Percentiles rank a stretch among this genome's conserved stretches.
Conservation (phyloP, 2,797 vertebrate genomes). For the Halcyon badia region DNA sequence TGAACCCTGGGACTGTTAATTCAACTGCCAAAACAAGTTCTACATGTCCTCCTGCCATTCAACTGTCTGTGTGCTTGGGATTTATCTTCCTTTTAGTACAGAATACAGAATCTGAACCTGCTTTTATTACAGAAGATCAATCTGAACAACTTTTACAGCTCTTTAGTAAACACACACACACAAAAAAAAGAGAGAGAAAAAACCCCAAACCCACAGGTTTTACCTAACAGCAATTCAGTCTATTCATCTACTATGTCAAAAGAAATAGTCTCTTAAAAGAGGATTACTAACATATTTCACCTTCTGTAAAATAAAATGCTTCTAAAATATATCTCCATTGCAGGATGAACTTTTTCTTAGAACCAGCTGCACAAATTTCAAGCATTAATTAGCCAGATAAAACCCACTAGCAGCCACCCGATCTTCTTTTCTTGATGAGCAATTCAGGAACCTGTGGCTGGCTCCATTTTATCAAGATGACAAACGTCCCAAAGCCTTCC, state of each 20-base stretch:
- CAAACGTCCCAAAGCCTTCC: background rate
- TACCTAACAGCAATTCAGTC: background rate
- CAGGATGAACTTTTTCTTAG: background rate
- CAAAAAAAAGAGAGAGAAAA: fast-evolving
- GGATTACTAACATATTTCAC: background rate
- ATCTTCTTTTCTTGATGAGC: background rate
- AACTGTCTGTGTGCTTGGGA: background rate
- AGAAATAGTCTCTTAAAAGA: background rate
- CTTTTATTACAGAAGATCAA: background rate
- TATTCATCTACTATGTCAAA: background rate
- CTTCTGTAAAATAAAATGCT: background rate
- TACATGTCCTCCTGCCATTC: background rate
- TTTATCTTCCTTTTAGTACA: background rate
- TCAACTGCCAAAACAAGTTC: background rate
- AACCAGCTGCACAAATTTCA: background rate
- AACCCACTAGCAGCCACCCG: background rate
- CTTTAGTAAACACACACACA: background rate
- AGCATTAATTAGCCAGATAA: background rate
- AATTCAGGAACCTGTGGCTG: background rate
- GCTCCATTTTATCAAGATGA: background rate
- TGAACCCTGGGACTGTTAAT: background rate
- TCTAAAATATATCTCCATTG: background rate
- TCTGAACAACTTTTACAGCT: background rate
- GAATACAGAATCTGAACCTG: background rate
- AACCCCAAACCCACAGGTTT: background rate